Base-by-base conservation (phyloP, 2,888 invertebrate genomes). In the Chrysolina americana region DNA sequence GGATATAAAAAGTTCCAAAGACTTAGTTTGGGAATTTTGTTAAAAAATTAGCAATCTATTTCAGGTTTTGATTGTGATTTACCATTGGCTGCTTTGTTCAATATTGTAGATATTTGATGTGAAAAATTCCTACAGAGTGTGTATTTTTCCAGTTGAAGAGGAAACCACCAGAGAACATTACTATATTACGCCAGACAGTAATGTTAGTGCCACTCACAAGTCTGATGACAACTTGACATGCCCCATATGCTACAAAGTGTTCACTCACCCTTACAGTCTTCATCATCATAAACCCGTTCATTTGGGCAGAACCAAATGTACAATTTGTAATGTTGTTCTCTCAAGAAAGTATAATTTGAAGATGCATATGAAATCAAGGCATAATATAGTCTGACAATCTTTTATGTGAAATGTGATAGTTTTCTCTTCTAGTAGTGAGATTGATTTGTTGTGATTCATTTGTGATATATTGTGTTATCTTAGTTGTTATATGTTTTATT, bases 331-430 rank as follows among this genome's bases (percentile, higher is more conserved):
- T 23, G 77, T 71, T 47, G 77, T 80, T n/a, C 76, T 81, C 17
- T 82, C 82, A n/a, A 76, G 82, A 75, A 81, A 77, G 65, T 78
- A 79, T 50, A 79, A 82, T 68, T 75, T 82, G 68, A 76, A 80
- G 71, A 76, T 78, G 69, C 82, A 82, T 56, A 76, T 79, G 76
- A 77, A 71, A 56, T 75, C 79, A 3, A 76, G 77, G 56, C 79
- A 79, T 23, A 78, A 78, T 59, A 41, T 78, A 17, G 69, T 56
- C 41, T 76, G 59, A 78, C 15, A 44, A 2, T 44, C 11, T 44
- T 21, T 13, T 47, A 41, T 23, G 17, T 36, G 17, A 63, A 36
- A 50, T 50, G 50, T 28, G 28, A 9, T 6, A 59, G 11, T 28
- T 5, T 59, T 13, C 9, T 28, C 15, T 59, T 15, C 13, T 15